phyloP scores from a whole-genome alignment of 2,113 vertebrate genomes.

The Paramisgurnus dabryanus region DNA sequence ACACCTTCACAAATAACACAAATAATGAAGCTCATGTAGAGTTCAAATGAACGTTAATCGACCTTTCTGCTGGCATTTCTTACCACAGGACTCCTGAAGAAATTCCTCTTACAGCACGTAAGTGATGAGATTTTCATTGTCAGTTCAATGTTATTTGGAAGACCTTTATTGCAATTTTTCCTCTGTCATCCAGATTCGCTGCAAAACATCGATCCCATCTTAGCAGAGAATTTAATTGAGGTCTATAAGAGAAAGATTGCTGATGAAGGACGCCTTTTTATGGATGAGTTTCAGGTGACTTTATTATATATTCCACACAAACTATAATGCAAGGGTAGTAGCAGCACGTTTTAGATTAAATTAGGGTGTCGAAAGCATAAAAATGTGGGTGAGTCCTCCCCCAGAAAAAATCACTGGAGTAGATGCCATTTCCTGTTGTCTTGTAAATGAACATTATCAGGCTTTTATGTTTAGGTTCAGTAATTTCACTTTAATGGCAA shows the following conservation, averaged over 20 bases:
- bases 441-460: no score
- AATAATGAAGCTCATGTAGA: not conserved
- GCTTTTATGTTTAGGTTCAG: no score
- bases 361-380: no score
- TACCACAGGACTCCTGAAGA: slow-evolving; percentile 59
- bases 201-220: slow-evolving; percentile 86
- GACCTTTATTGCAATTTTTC: not conserved
- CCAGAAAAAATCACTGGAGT: no score
- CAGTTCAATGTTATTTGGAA: not conserved
- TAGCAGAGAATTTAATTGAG: slow-evolving; percentile 81
- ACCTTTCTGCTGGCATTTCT: not conserved
- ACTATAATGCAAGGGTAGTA: no score
- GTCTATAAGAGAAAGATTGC: slow-evolving; percentile 89
- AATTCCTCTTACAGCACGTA: slow-evolving; percentile 78
- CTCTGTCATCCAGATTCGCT: slow-evolving; percentile 71
- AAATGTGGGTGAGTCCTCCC: no score
- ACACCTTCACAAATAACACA: not conserved
- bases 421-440: no score
- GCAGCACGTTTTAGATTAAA: no score
- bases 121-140: slow-evolving; percentile 52
- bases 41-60: not conserved
- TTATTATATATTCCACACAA: not conserved
- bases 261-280: slow-evolving; percentile 91
- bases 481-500: no score
- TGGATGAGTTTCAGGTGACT: slow-evolving; percentile 95